Percentiles rank a stretch among this genome's conserved stretches.
phyloP scores from a whole-genome alignment of 2,113 vertebrate species.

The Callocephalon fimbriatum region DNA sequence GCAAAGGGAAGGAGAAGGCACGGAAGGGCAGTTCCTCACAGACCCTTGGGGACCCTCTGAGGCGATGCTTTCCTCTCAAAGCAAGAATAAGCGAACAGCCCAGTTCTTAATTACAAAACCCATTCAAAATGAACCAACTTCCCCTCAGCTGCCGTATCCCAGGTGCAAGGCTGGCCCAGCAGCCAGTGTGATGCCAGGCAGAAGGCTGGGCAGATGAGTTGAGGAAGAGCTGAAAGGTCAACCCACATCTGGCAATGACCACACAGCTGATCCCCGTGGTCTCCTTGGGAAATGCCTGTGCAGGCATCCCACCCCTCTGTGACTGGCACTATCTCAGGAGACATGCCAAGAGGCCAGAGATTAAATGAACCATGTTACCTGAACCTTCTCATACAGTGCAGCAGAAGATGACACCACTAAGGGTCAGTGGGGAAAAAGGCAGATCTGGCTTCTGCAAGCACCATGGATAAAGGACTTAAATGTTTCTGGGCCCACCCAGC shows the following conservation, averaged over 20 bases:
- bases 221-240: background rate
- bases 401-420: background rate
- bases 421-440: background rate
- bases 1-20: background rate
- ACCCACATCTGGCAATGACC: background rate
- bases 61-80: background rate
- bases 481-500: background rate
- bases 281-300: background rate
- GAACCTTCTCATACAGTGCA: background rate
- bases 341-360: background rate
- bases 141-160: background rate
- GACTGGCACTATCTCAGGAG: background rate
- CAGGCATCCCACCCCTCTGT: background rate
- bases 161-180: background rate
- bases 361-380: rapidly evolving
- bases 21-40: background rate
- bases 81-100: background rate
- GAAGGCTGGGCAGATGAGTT: background rate
- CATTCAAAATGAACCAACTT: rapidly evolving
- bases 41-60: background rate
- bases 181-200: background rate
- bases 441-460: background rate
- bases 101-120: background rate
- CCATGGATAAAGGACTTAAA: rapidly evolving
- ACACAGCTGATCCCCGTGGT: background rate